Evolutionary conservation across 1,140 invertebrate genomes (phyloP).

Genomic region (Batillaria attramentaria): DNA sequence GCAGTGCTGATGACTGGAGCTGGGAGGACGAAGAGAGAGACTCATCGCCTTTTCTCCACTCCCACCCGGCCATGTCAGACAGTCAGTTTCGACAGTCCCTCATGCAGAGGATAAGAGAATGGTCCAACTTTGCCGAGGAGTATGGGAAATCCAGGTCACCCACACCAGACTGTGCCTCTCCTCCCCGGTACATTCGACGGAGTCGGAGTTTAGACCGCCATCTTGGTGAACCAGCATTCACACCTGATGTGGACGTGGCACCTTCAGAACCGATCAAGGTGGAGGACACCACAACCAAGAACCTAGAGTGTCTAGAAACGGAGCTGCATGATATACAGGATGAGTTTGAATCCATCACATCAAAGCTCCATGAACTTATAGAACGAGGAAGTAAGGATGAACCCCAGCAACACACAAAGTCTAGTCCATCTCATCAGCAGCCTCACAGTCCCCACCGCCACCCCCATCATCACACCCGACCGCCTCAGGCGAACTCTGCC

Average conservation of each 20-base stretch:
- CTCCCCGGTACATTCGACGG: slow-evolving; percentile 27
- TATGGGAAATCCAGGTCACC: slow-evolving; percentile 52
- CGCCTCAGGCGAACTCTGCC: background rate
- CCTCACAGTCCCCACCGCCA: background rate
- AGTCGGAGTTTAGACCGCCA: slow-evolving; percentile 45
- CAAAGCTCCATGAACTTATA: slow-evolving; percentile 53
- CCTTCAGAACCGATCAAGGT: slow-evolving; percentile 36
- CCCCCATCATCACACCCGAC: slow-evolving; percentile 1
- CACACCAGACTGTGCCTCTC: slow-evolving; percentile 42
- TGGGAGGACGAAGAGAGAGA: slow-evolving; percentile 43
- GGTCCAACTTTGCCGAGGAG: slow-evolving; percentile 49
- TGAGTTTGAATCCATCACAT: slow-evolving; percentile 62
- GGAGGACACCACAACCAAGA: slow-evolving; percentile 40
- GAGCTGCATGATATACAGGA: slow-evolving; percentile 61
- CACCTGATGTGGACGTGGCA: slow-evolving; percentile 24
- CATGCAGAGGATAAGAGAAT: slow-evolving; percentile 56
- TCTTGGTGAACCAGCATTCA: slow-evolving; percentile 29
- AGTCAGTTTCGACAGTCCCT: slow-evolving; percentile 52
- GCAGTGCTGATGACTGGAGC: slow-evolving; percentile 44
- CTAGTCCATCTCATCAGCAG: slow-evolving; percentile 3
- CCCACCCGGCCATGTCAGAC: slow-evolving; percentile 38
- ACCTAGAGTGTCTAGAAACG: slow-evolving; percentile 60
- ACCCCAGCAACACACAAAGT: slow-evolving; percentile 9
- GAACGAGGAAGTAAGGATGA: slow-evolving; percentile 37
- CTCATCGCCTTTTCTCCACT: slow-evolving; percentile 23